These are phyloP conservation scores for Epinephelus moara DNA, from an alignment of 2,113 vertebrate genomes.

Conservation along the genomic window DNA sequence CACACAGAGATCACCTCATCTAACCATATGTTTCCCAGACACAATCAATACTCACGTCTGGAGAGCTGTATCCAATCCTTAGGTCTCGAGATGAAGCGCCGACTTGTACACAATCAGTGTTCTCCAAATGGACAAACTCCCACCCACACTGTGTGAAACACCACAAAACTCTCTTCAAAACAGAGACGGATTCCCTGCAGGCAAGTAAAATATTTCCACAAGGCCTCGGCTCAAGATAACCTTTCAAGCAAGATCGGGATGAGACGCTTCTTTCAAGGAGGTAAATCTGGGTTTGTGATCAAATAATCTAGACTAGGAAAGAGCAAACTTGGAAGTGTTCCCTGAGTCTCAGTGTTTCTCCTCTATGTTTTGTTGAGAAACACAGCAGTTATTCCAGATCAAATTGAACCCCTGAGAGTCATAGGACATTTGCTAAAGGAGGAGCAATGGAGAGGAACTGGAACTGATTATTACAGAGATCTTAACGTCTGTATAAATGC, in stretches of 20 bases:
- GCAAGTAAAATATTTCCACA: slow-evolving; percentile 53
- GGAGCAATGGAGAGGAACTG: slow-evolving; percentile 16
- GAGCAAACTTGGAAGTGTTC: slow-evolving; percentile 1
- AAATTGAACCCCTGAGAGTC: not conserved
- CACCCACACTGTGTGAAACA: slow-evolving; percentile 44
- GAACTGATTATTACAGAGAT: not conserved
- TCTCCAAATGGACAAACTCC: slow-evolving; percentile 39
- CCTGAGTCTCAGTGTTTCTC: not conserved
- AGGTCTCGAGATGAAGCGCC: slow-evolving; percentile 28
- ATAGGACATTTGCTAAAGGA: slow-evolving; percentile 10
- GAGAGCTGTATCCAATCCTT: slow-evolving; percentile 28
- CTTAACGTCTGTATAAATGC: not conserved
- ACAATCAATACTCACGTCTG: slow-evolving; percentile 64
- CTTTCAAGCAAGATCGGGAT: slow-evolving; percentile 36
- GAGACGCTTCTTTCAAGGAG: slow-evolving; percentile 44
- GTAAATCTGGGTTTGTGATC: slow-evolving; percentile 35
- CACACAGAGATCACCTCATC: slow-evolving; percentile 31
- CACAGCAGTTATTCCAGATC: slow-evolving; percentile 2
- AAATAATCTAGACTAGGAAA: slow-evolving; percentile 7
- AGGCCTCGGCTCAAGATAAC: slow-evolving; percentile 30
- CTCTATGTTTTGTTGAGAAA: not conserved
- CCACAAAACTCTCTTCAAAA: slow-evolving; percentile 51
- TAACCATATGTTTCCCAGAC: slow-evolving; percentile 54
- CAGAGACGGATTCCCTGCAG: slow-evolving; percentile 42
- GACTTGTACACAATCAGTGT: slow-evolving; percentile 38